phyloP scores from a whole-genome alignment of 1,140 invertebrate species.

The Pinna nobilis region DNA sequence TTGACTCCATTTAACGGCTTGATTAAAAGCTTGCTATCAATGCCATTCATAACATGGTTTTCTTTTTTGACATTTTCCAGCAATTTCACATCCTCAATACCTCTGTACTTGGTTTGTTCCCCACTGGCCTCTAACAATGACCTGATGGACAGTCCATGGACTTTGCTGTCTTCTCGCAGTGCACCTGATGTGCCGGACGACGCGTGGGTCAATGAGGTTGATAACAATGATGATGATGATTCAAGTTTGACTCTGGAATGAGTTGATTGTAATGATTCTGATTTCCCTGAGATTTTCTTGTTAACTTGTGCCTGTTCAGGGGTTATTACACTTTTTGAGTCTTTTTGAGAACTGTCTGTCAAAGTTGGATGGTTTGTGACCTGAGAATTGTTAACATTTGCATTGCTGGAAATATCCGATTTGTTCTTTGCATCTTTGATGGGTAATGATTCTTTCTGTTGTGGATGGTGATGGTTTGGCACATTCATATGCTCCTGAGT shows the following conservation, averaged over 20 bases:
- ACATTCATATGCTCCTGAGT: constrained; percentile 14
- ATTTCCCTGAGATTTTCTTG: too few species aligned
- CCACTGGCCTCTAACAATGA: constrained; percentile 37
- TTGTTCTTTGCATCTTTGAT: too few species aligned
- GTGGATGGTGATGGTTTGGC: constrained; percentile 17
- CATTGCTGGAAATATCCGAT: too few species aligned
- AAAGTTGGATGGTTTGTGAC: too few species aligned
- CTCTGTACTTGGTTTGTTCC: constrained; percentile 22
- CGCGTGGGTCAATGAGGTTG: constrained; percentile 1
- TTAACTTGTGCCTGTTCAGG: too few species aligned
- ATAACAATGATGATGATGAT: background rate
- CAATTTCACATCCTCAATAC: constrained; percentile 2
- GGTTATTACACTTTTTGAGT: too few species aligned
- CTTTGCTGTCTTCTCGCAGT: background rate
- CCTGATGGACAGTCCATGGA: constrained; percentile 14
- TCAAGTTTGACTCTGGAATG: too few species aligned
- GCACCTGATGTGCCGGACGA: background rate
- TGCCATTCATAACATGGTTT: background rate
- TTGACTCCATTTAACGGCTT: constrained; percentile 20
- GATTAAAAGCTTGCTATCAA: background rate
- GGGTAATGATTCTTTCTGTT: too few species aligned
- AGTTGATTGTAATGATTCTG: too few species aligned
- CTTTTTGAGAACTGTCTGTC: too few species aligned
- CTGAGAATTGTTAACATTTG: too few species aligned
- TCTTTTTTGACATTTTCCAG: constrained; percentile 1